Percentiles rank a stretch among this genome's conserved stretches.
These are phyloP conservation scores for Trilocha varians DNA, from an alignment of 2,888 invertebrate species.

Conservation along the genomic window DNA sequence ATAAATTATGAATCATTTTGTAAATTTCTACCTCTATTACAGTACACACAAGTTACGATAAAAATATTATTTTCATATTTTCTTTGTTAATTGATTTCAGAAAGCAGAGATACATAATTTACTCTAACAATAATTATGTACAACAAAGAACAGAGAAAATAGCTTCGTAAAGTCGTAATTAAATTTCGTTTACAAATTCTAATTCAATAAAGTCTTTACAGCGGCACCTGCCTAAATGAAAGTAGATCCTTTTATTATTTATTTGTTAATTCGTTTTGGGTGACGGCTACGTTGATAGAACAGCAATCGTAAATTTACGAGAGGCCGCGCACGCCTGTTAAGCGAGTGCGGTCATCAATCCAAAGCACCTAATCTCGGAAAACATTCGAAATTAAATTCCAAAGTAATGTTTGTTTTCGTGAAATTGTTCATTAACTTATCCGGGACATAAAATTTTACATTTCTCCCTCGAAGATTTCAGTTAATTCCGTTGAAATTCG, in stretches of 20 bases:
- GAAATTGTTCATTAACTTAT: conserved; percentile 38
- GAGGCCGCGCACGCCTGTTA: conserved; percentile 5
- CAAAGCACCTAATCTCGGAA: conserved; percentile 24
- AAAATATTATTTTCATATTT: too few species aligned
- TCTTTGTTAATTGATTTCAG: too few species aligned
- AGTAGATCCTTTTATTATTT: conserved; percentile 7
- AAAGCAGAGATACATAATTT: too few species aligned
- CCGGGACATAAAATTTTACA: conserved; percentile 33
- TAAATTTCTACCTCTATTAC: too few species aligned
- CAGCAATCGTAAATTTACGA: conserved; percentile 9
- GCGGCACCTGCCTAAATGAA: too few species aligned
- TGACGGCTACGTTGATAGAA: conserved; percentile 12
- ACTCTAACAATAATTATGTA: too few species aligned
- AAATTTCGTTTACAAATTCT: too few species aligned
- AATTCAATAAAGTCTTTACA: too few species aligned
- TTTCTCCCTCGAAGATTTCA: conserved; percentile 31
- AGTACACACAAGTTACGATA: too few species aligned
- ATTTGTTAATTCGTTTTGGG: conserved; percentile 12
- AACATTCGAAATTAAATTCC: conserved; percentile 24
- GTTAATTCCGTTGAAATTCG: conserved; percentile 40
- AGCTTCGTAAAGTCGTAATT: too few species aligned
- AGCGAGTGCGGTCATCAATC: conserved; percentile 17
- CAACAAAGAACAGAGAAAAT: too few species aligned
- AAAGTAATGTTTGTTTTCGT: conserved; percentile 28
- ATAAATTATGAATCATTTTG: too few species aligned